Conservation (phyloP, 2,113 vertebrate genomes). For the Gopherus flavomarginatus region DNA sequence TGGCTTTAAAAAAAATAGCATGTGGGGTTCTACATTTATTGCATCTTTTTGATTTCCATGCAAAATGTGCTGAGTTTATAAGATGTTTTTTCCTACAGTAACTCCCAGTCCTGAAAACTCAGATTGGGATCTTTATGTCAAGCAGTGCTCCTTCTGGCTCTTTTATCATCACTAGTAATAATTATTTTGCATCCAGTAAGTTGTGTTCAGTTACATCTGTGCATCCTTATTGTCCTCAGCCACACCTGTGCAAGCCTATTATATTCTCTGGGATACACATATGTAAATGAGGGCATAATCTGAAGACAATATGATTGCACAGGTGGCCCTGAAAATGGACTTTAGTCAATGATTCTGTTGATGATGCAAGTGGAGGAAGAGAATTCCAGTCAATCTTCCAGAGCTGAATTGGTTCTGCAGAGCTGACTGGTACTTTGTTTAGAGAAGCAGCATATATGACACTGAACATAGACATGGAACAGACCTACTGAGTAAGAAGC, state of each 20-base stretch:
- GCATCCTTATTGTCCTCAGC: neutral
- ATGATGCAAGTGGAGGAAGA: neutral
- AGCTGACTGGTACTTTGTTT: constrained; percentile 12
- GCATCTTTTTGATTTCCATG: constrained; percentile 60
- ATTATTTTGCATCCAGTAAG: neutral
- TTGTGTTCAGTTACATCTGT: neutral
- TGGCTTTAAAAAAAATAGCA: constrained; percentile 51
- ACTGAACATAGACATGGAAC: constrained; percentile 47
- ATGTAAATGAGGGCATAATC: neutral
- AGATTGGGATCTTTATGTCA: constrained; percentile 7
- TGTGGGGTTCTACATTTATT: constrained; percentile 39
- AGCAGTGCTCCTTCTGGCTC: neutral
- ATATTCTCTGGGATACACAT: neutral
- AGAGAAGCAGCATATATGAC: constrained; percentile 41
- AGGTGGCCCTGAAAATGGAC: neutral
- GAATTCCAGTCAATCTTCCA: neutral
- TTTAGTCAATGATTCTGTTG: neutral
- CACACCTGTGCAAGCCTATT: neutral
- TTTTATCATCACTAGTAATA: neutral
- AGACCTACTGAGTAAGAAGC: constrained; percentile 47
- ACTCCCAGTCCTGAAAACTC: constrained; percentile 34
- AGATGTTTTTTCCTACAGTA: constrained; percentile 27
- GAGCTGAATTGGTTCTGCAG: neutral
- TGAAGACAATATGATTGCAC: neutral
- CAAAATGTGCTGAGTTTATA: constrained; percentile 52